These are phyloP conservation scores for Pinctada fucata DNA, from an alignment of 2,888 invertebrate genomes.

Conservation along the genomic window DNA sequence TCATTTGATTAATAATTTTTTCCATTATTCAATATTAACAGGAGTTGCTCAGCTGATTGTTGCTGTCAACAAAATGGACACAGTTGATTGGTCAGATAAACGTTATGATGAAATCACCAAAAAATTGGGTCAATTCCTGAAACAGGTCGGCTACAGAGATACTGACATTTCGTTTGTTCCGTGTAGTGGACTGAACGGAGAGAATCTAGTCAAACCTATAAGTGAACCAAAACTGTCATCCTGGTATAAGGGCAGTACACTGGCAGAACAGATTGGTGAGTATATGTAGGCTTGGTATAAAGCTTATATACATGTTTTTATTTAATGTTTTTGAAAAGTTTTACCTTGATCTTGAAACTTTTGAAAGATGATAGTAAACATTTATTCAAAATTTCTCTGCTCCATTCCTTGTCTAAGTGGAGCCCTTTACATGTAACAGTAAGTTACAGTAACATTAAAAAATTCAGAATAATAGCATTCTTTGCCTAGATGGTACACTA, in stretches of 20 bases:
- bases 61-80: constrained; percentile 98
- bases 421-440: too few relatives aligned
- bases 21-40: constrained; percentile 69
- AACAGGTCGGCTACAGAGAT: constrained; percentile 94
- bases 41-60: constrained; percentile 96
- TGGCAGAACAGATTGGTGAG: constrained; percentile 89
- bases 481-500: too few relatives aligned
- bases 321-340: too few relatives aligned
- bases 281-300: neutral
- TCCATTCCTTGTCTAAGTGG: too few relatives aligned
- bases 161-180: constrained; percentile 92
- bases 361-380: too few relatives aligned
- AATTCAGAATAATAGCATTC: too few relatives aligned
- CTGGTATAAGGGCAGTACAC: constrained; percentile 90
- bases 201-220: constrained; percentile 88
- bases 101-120: constrained; percentile 92
- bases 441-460: too few relatives aligned
- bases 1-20: too few relatives aligned
- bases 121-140: constrained; percentile 86
- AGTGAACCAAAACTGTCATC: constrained; percentile 81
- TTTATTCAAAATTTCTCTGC: too few relatives aligned
- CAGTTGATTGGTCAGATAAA: constrained; percentile 93
- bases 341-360: too few relatives aligned
- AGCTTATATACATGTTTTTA: too few relatives aligned
- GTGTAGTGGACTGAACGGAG: constrained; percentile 96